phyloP scores from a whole-genome alignment of 2,113 vertebrate species.

The Neodontobutis hainanensis region DNA sequence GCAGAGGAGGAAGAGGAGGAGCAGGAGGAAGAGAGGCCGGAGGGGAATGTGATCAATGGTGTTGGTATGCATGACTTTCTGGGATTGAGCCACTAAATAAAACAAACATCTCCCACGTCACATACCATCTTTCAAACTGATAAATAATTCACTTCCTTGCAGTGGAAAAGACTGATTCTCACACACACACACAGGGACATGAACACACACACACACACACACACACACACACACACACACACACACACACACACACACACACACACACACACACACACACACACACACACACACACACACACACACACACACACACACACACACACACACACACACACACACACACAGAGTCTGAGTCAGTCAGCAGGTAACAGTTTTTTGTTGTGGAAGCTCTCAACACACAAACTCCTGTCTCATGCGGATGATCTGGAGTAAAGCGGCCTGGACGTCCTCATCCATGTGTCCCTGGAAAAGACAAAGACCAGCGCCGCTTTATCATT shows the following conservation, averaged over 20 bases:
- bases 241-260: slow-evolving; percentile 19
- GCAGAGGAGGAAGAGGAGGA: background rate
- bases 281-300: slow-evolving; percentile 22
- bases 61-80: slow-evolving; percentile 35
- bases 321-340: slow-evolving; percentile 23
- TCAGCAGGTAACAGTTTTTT: slow-evolving; percentile 46
- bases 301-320: slow-evolving; percentile 1
- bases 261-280: slow-evolving; percentile 1
- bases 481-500: background rate
- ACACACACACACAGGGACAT: slow-evolving; percentile 3
- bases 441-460: slow-evolving; percentile 99
- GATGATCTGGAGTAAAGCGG: slow-evolving; percentile 95
- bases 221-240: slow-evolving; percentile 20
- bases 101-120: slow-evolving; percentile 8
- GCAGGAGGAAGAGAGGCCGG: slow-evolving; percentile 5
- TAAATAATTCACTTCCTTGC: slow-evolving; percentile 1
- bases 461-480: slow-evolving; percentile 83
- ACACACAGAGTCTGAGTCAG: too few relatives aligned
- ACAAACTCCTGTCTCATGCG: slow-evolving; percentile 96
- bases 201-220: background rate
- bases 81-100: slow-evolving; percentile 6
- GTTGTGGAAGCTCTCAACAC: slow-evolving; percentile 78
- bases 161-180: background rate
- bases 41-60: slow-evolving; percentile 68
- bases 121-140: background rate